phyloP scores from a whole-genome alignment of 2,113 vertebrate genomes.

The Montifringilla adamsi region DNA sequence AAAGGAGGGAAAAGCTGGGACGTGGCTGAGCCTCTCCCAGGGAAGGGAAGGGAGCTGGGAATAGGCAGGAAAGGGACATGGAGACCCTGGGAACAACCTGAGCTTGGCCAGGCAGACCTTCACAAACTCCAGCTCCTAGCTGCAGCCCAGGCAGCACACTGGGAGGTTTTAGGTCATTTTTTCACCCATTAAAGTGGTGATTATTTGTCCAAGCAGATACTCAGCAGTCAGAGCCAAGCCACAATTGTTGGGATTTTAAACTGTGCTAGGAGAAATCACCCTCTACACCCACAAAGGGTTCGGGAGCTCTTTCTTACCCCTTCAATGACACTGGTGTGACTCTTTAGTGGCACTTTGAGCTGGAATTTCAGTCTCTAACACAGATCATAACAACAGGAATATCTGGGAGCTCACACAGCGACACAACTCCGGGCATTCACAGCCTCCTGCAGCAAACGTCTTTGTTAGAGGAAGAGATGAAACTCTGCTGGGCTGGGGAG shows the following conservation, averaged over 20 bases:
- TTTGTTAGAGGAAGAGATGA: neutral
- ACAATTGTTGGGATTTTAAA: neutral
- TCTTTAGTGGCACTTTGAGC: neutral
- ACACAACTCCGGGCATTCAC: neutral
- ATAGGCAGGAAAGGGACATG: rapidly evolving
- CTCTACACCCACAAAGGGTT: neutral
- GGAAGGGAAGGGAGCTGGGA: neutral
- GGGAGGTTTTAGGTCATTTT: neutral
- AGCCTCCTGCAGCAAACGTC: neutral
- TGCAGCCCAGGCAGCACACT: neutral
- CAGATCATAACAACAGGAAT: neutral
- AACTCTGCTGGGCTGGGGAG: neutral
- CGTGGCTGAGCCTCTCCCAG: neutral
- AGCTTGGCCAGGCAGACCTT: neutral
- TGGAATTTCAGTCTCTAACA: neutral
- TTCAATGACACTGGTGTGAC: neutral
- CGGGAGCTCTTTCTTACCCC: neutral
- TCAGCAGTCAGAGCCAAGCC: neutral
- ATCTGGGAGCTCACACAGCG: neutral
- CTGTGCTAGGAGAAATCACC: neutral
- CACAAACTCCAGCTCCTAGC: neutral
- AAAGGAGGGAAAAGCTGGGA: neutral
- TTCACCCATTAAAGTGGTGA: neutral
- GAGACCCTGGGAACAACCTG: rapidly evolving
- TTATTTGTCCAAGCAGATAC: neutral